Evolutionary conservation across 2,113 vertebrate species (phyloP), one percentile per base, ranked within the genome.

Genomic region (Colinus virginianus): DNA sequence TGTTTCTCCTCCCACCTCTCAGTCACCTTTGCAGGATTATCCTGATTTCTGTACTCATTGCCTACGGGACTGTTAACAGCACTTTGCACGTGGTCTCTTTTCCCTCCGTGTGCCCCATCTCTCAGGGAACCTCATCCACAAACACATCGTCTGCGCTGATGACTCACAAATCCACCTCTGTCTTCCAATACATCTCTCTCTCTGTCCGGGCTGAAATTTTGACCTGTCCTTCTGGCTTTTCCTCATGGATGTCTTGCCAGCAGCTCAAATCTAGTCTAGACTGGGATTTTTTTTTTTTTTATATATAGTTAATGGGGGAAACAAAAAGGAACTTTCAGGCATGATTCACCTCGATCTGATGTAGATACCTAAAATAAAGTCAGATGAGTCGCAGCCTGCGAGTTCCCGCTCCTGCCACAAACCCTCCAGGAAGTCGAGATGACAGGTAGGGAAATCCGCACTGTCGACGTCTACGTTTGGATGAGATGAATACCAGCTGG

Each of bases 221-320:
- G 83, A 90, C 87, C 90, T 67, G 87, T 94, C 63, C 92, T 86
- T 40, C 84, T 92, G 87, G 83, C 63, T 90, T 90, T 51, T 84
- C 58, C 46, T 70, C 46, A 23, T 7, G 34, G 7, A 51, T 20
- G 9, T 67, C 74, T 80, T 87, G 90, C 87, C 93, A 92, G 68
- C 67, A 87, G 58, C 28, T 62, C 78, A 84, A 84, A 76, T 56
- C 69, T 53, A 40, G 92, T 91, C 80, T 91, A 91, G 85, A 94
- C 89, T 88, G 38, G 19, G 36, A 11, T 68, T 38, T 70, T 66
- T 59, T 55, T 55, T 53, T 53, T 53, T 8, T 34, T 58, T 55
- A 43, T 62, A 45, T 90, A 38, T 23, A 72, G 36, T 58, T 88
- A 46, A 63, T 7, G 13, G 78, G n/a, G 36, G 66, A 84, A 84